Conservation (phyloP, 1,140 invertebrate species). For the Argopecten irradians region DNA sequence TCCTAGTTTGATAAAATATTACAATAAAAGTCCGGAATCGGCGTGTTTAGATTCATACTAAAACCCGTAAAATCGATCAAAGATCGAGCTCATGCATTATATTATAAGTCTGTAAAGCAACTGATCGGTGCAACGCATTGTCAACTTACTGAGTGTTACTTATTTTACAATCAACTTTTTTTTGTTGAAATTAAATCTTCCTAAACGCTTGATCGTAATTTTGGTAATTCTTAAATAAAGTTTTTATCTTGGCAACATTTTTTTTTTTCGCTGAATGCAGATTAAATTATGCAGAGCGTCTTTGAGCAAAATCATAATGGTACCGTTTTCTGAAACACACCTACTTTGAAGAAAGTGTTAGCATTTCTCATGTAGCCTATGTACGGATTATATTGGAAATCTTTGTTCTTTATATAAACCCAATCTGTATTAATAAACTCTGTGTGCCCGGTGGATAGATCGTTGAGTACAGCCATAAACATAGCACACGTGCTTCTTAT, state of each 20-base stretch:
- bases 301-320: no score
- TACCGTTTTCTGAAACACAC: no score
- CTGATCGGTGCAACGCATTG: neutral
- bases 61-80: conserved; percentile 7
- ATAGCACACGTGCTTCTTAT: neutral
- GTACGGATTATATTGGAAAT: neutral
- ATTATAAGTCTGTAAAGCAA: neutral
- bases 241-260: no score
- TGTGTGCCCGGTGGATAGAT: neutral
- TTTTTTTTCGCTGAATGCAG: no score
- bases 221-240: no score
- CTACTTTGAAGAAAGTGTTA: neutral
- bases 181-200: no score
- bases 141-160: neutral
- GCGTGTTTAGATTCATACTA: conserved; percentile 5
- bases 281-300: no score
- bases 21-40: neutral
- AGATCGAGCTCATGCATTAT: neutral
- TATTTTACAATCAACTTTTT: no score
- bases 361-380: neutral
- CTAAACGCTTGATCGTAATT: no score
- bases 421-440: neutral
- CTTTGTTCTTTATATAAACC: neutral
- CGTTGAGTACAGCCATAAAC: neutral
- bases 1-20: conserved; percentile 23